Base-by-base conservation (phyloP, 2,888 invertebrate genomes). In the Sphaerophoria rueppellii region DNA sequence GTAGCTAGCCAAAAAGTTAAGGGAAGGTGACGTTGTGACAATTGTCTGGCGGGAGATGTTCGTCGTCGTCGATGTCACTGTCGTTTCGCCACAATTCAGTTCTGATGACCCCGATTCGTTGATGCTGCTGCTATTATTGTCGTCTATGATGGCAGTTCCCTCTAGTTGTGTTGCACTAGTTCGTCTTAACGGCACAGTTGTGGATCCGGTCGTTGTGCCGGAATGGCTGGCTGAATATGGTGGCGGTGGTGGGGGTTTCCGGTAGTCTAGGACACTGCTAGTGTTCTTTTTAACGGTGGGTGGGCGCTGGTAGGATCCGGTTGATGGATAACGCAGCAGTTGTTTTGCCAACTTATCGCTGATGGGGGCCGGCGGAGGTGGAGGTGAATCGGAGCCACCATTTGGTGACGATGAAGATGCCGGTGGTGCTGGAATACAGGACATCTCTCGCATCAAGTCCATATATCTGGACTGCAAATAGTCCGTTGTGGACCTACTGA, bases 221-320 rank as follows among this genome's bases (percentile, higher is more conserved):
- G 73, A 50, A 85, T 89, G 89, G 46, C 86, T 69, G 5, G 89
- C 87, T 79, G 88, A 88, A 60, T 89, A 89, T 35, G 89, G 89
- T 12, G 89, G 89, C 6, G 89, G 89, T 61, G 88, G 89, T 71
- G 89, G 89, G n/a, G 89, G 89, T 57, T 89, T 88, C 14, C 88
- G 87, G 67, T 89, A 89, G 69, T 89, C 88, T 63, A 88, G 87
- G 50, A 88, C 74, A 69, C 81, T 87, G 24, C 24, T 24, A 70
- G 73, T 67, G 40, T 71, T 86, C 58, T 69, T 83, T 46, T 75
- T 76, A 14, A 87, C 86, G 82, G 87, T 87, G 87, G 87, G 79
- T 82, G 73, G 78, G 37, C 78, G 65, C 54, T 80, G 79, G 71
- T 83, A 85, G 48, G 85, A 85, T 81, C 85, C 85, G 7, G 85